These are phyloP conservation scores for Drosophila subsilvestris DNA, from an alignment of 2,888 invertebrate species.

Conservation along the genomic window DNA sequence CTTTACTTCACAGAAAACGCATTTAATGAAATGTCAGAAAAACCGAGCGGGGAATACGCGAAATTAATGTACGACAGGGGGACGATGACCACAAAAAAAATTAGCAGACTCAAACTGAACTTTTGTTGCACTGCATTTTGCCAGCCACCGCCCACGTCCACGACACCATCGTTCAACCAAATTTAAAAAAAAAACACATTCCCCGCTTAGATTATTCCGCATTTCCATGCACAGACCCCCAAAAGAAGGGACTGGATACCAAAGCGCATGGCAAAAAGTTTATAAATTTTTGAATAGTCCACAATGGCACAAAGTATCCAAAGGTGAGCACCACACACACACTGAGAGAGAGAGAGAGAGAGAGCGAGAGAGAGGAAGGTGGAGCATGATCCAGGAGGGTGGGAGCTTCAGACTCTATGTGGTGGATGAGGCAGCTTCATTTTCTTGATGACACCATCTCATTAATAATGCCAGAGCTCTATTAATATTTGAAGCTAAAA, in stretches of 20 bases:
- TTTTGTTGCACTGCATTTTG: background rate
- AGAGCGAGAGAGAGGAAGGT: background rate
- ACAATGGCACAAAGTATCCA: slow-evolving; percentile 41
- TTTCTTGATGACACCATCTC: slow-evolving; percentile 74
- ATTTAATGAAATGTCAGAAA: slow-evolving; percentile 44
- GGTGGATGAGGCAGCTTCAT: slow-evolving; percentile 58
- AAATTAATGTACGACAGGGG: background rate
- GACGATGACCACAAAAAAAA: slow-evolving; percentile 10
- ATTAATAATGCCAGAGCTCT: slow-evolving; percentile 69
- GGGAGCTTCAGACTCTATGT: background rate
- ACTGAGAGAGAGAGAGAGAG: background rate
- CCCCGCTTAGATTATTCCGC: background rate
- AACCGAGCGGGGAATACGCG: background rate
- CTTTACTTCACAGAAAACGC: slow-evolving; percentile 13
- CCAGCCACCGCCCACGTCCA: too few relatives aligned
- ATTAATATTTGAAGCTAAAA: slow-evolving; percentile 71
- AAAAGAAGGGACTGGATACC: slow-evolving; percentile 5
- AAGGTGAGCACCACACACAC: background rate
- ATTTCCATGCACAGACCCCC: too few relatives aligned
- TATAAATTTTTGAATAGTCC: slow-evolving; percentile 68
- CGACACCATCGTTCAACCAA: too few relatives aligned
- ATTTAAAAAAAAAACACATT: background rate
- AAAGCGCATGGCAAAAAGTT: slow-evolving; percentile 40
- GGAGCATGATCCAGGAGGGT: slow-evolving; percentile 8
- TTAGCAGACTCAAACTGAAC: background rate